Conservation (phyloP, 2,888 invertebrate genomes). For the Cepaea hortensis region DNA sequence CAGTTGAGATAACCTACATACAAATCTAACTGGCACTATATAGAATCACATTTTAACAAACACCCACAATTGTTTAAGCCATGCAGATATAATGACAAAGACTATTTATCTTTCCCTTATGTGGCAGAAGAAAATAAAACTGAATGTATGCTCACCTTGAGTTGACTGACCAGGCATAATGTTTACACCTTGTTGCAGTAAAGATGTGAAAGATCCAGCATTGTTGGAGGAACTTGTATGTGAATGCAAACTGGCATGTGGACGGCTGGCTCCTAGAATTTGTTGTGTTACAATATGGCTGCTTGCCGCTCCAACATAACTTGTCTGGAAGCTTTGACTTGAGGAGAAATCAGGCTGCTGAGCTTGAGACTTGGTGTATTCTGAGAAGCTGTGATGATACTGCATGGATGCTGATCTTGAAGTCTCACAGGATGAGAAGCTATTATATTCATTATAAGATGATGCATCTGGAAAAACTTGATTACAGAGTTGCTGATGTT, state of each 20-base stretch:
- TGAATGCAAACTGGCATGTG: constrained; percentile 6
- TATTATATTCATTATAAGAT: constrained; percentile 15
- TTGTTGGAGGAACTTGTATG: not conserved
- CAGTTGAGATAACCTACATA: too few relatives aligned
- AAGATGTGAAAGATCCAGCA: constrained; percentile 3
- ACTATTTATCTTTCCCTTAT: not conserved
- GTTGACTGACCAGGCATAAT: not conserved
- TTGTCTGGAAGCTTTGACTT: not conserved
- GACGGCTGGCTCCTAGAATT: not conserved
- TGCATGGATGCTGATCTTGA: constrained; percentile 24
- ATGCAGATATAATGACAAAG: too few relatives aligned
- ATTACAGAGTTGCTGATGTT: constrained; percentile 37
- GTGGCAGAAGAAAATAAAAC: not conserved
- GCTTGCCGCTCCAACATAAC: not conserved
- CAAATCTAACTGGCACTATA: too few relatives aligned
- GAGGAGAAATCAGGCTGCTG: constrained; percentile 11
- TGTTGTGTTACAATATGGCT: constrained; percentile 7
- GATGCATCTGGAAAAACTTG: constrained; percentile 4
- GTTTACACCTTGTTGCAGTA: constrained; percentile 20
- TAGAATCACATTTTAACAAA: too few relatives aligned
- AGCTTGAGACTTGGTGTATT: not conserved
- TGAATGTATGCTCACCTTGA: constrained; percentile 1
- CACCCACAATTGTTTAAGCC: too few relatives aligned
- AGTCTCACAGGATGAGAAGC: not conserved
- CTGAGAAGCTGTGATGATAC: constrained; percentile 27